These are phyloP conservation scores for Phrynocephalus forsythii DNA, from an alignment of 2,797 vertebrate species.

Conservation along the genomic window DNA sequence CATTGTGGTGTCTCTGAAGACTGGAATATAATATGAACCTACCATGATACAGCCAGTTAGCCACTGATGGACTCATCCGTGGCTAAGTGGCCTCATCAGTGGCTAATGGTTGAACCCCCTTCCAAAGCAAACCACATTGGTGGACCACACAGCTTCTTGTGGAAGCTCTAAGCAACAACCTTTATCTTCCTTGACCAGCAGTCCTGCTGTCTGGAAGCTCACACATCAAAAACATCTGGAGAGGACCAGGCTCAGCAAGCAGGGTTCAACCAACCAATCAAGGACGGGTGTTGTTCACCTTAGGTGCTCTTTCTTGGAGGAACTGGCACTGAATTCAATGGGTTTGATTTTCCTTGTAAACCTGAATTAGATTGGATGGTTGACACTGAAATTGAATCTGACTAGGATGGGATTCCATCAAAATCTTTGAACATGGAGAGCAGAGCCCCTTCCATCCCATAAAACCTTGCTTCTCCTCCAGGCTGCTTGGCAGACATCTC, in stretches of 20 bases:
- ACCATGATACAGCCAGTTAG: neutral
- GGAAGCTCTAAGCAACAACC: neutral
- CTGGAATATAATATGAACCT: neutral
- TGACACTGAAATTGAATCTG: no score
- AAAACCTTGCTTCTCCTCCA: no score
- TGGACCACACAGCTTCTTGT: no score
- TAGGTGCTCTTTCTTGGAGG: neutral
- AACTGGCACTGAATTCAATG: neutral
- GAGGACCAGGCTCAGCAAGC: neutral
- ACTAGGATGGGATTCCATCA: neutral
- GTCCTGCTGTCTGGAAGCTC: neutral
- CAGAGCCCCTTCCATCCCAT: neutral
- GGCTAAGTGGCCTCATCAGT: no score
- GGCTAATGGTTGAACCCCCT: neutral
- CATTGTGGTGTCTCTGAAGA: neutral
- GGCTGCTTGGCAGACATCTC: constrained; percentile 18
- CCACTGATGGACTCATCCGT: neutral
- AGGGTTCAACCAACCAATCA: neutral
- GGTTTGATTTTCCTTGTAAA: neutral
- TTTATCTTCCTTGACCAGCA: neutral
- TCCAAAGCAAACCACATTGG: neutral
- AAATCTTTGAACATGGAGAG: neutral
- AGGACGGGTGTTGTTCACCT: neutral
- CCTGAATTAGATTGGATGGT: neutral
- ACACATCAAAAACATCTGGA: neutral